Evolutionary conservation across 1,140 invertebrate genomes (phyloP), one percentile per base, ranked within the genome.

Genomic region (Platyscapa corneri): DNA sequence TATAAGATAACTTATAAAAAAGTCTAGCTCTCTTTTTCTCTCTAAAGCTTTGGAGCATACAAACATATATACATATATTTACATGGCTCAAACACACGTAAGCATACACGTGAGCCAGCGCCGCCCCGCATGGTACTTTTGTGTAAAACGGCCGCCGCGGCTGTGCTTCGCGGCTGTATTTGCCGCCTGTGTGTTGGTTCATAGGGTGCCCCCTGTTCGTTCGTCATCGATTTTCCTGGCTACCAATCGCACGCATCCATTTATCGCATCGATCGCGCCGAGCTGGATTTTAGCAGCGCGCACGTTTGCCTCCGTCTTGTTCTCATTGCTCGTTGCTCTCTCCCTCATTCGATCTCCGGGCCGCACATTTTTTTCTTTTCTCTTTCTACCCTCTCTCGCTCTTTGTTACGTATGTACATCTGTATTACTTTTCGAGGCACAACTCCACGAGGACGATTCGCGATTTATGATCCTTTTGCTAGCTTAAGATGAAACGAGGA

Each of bases 171-270:
- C 42, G 5, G 5, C 5, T 46, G 42, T 46, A 12, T 90, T n/a
- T n/a, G n/a, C n/a, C n/a, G 88, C 67, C 0, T 1, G 23, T 74
- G 70, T 74, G 37, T 42, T 42, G 18, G 70, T 39, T 37, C 27
- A 89, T 91, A 90, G 90, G 90, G 90, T 92, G 88, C 90, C 91
- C 92, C 91, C 88, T 87, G 91, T 90, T 91, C 91, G 91, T 90
- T 91, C 91, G 89, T 91, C 90, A 92, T 93, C 93, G 92, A 93
- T 93, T 93, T 93, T 93, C 91, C 88, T 89, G 80, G 89, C 92
- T 92, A 92, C 92, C 92, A 92, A 93, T 93, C 93, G 92, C 93
- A 93, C 92, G 92, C 93, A 93, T 93, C 92, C 93, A 93, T 93
- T 93, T 93, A 93, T 93, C 93, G 91, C 90, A 93, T 93, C 93